Conservation (phyloP, 2,797 vertebrate genomes). For the Leptoclinus maculatus region DNA sequence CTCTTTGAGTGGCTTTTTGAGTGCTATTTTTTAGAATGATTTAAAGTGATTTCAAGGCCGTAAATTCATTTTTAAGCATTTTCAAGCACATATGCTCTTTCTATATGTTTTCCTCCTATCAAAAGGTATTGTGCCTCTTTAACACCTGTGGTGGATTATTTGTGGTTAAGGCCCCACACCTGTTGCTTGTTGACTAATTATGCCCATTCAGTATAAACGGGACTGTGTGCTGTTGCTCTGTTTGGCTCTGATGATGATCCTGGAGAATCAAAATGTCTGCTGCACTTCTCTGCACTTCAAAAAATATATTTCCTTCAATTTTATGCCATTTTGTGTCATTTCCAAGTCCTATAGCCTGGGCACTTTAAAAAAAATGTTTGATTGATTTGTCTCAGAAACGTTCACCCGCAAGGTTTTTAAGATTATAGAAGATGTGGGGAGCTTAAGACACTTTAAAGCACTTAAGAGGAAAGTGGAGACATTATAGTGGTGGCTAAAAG, state of each 20-base stretch:
- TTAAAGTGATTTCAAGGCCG: not conserved
- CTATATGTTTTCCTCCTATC: not conserved
- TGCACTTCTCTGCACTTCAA: not conserved
- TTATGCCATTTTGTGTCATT: not conserved
- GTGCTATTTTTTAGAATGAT: not conserved
- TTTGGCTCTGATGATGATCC: not conserved
- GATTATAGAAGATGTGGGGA: slow-evolving; percentile 1
- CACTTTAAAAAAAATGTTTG: not conserved
- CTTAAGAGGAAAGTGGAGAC: slow-evolving; percentile 29
- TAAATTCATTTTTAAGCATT: not conserved
- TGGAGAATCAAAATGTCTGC: not conserved
- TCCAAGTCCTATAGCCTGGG: not conserved
- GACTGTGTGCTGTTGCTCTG: not conserved
- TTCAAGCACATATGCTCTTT: not conserved
- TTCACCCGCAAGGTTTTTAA: slow-evolving; percentile 5
- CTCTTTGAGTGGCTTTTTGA: slow-evolving; percentile 24
- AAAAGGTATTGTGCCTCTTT: not conserved
- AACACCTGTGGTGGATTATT: slow-evolving; percentile 14
- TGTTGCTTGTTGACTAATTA: slow-evolving; percentile 15
- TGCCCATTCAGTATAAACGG: not conserved
- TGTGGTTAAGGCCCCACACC: not conserved
- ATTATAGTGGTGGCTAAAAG: slow-evolving; percentile 20
- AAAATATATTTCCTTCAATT: not conserved
- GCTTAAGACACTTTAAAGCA: slow-evolving; percentile 14
- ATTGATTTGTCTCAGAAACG: slow-evolving; percentile 3